Percentiles rank a stretch among this genome's conserved stretches.
Evolutionary conservation across 1,140 invertebrate genomes (phyloP).

Genomic region (Arion vulgaris): DNA sequence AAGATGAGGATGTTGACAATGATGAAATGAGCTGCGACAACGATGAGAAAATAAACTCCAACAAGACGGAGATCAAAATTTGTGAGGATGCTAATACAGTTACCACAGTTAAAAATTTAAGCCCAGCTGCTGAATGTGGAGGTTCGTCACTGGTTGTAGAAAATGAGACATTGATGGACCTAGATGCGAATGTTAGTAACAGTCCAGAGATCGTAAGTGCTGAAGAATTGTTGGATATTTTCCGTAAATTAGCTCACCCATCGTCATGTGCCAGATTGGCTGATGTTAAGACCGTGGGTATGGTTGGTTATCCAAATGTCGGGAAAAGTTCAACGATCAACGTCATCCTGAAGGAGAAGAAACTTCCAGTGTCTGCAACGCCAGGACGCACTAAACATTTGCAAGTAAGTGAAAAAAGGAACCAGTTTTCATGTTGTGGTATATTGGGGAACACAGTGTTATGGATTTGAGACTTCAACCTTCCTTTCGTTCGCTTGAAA

Average conservation of each 20-base stretch:
- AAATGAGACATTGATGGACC: not conserved
- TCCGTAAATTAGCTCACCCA: slow-evolving; percentile 74
- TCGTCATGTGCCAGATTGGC: slow-evolving; percentile 74
- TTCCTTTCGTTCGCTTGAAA: no score
- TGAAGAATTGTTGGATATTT: slow-evolving; percentile 77
- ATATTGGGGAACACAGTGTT: no score
- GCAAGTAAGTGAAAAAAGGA: slow-evolving; percentile 78
- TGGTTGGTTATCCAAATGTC: slow-evolving; percentile 98
- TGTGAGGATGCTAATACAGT: not conserved
- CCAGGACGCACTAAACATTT: slow-evolving; percentile 97
- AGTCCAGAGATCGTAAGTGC: slow-evolving; percentile 55
- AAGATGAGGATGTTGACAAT: slow-evolving; percentile 28
- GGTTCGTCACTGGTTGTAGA: not conserved
- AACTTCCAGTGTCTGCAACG: slow-evolving; percentile 95
- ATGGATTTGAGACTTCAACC: no score
- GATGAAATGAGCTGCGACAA: slow-evolving; percentile 63
- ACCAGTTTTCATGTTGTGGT: not conserved
- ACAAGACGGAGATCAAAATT: slow-evolving; percentile 41
- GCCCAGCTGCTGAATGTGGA: not conserved
- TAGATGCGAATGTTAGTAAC: not conserved
- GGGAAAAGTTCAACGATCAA: slow-evolving; percentile 99
- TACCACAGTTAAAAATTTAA: not conserved
- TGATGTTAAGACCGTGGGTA: slow-evolving; percentile 83
- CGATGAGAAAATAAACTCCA: slow-evolving; percentile 60
- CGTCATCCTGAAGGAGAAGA: slow-evolving; percentile 89